Base-by-base conservation (phyloP, 2,113 vertebrate genomes). In the Sorex fumeus region DNA sequence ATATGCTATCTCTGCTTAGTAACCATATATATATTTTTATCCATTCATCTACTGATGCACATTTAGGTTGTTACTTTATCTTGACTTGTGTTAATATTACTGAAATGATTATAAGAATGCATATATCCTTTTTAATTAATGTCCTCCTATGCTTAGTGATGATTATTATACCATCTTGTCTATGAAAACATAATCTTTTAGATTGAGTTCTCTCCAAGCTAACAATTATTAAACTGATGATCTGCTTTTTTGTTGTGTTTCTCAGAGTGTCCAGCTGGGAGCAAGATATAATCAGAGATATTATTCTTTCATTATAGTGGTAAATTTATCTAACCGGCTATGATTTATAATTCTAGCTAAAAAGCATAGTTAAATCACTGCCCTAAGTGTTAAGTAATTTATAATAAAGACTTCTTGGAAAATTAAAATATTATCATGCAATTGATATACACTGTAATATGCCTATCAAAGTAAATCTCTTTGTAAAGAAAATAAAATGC, bases 401-500 rank as follows among this genome's bases (percentile, higher is more conserved):
- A 1, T 66, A 67, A 32, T 86, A 36, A 85, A 43, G 23, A 8
- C 7, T 75, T 30, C 16, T 57, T 30, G 15, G 2, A 7, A 16
- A 13, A 64, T 2, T 62, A 40, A 40, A 40, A n/a, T 50, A 87
- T 40, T 36, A 4, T 47, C 53, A 50, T 86, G 21, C 8, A 0
- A 83, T 10, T 83, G 28, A 86, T 43, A 57, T 3, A 70, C 8
- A 23, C 36, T 27, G n/a, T 60, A 74, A 2, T 53, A 12, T 50
- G 21, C 3, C 34, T 85, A 6, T 60, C n/a, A 67, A 34, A 50
- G 60, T 34, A 3, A 50, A 12, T 50, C 80, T 50, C 2, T 60
- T 32, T 84, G 19, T 67, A 79, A 87, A 19, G 47, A 34, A 83
- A 89, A 76, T 80, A 34, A 23, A 87, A 71, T 76, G 18, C 2